phyloP scores from a whole-genome alignment of 2,113 vertebrate genomes.

The Euleptes europaea region DNA sequence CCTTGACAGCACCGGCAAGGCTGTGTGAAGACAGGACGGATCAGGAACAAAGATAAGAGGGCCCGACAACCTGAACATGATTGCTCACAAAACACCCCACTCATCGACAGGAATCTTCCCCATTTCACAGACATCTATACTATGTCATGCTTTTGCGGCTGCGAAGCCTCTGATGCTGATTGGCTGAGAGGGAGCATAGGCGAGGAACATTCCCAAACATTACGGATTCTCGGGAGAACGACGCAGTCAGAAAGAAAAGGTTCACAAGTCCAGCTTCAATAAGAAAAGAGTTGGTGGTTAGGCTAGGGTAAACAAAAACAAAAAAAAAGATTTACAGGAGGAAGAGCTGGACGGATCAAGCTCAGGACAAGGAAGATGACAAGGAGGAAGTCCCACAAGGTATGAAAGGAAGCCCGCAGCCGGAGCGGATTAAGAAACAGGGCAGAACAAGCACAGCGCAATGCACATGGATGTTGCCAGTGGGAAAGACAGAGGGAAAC shows the following conservation, averaged over 20 bases:
- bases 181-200: background rate
- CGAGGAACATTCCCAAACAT: background rate
- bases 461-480: no score
- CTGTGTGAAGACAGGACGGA: no score
- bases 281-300: background rate
- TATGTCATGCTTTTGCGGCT: background rate
- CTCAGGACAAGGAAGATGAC: background rate
- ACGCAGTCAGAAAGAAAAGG: background rate
- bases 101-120: rapidly evolving
- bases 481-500: no score
- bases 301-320: background rate
- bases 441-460: no score
- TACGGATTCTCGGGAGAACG: background rate
- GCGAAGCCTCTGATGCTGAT: background rate
- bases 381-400: background rate
- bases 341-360: background rate
- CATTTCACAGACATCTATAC: background rate
- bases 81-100: background rate
- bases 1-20: no score
- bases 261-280: background rate
- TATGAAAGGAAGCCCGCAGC: background rate
- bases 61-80: no score
- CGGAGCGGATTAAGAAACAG: no score
- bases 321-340: background rate
- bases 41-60: no score